phyloP scores from a whole-genome alignment of 2,113 vertebrate genomes.

The Anthoscopus minutus region DNA sequence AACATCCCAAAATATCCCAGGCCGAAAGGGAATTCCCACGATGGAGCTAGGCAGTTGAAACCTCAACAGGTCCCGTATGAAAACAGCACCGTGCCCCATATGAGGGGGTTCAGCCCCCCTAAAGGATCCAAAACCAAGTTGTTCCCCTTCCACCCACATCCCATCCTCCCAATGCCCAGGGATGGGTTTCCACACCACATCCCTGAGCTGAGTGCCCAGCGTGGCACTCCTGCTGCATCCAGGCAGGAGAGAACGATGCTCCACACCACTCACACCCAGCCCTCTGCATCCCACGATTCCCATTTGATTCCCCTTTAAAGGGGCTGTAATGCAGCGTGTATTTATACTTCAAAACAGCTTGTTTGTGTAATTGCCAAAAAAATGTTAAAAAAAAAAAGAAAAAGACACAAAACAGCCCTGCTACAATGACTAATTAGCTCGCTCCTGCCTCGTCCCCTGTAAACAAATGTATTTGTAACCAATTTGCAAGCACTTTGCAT shows the following conservation, averaged over 20 bases:
- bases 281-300: neutral
- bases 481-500: conserved; percentile 62
- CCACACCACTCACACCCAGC: neutral
- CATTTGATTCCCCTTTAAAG: neutral
- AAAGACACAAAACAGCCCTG: neutral
- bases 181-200: accelerated
- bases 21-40: neutral
- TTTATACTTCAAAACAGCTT: conserved; percentile 49
- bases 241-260: neutral
- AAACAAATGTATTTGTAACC: conserved; percentile 66
- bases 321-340: neutral
- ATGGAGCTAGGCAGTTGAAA: neutral
- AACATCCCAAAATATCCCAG: neutral
- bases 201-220: neutral
- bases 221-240: neutral
- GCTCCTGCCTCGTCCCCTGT: conserved; percentile 54
- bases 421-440: conserved; percentile 59
- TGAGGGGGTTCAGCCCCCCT: accelerated
- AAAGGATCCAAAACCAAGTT: accelerated
- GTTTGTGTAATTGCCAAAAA: conserved; percentile 58
- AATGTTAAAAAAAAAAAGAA: neutral
- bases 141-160: neutral
- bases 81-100: accelerated
- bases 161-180: accelerated
- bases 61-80: accelerated